A percentile compares a stretch with the other conserved stretches of the same genome.
Evolutionary conservation across 2,797 vertebrate genomes (phyloP).

Genomic region (Australoheros facetus): DNA sequence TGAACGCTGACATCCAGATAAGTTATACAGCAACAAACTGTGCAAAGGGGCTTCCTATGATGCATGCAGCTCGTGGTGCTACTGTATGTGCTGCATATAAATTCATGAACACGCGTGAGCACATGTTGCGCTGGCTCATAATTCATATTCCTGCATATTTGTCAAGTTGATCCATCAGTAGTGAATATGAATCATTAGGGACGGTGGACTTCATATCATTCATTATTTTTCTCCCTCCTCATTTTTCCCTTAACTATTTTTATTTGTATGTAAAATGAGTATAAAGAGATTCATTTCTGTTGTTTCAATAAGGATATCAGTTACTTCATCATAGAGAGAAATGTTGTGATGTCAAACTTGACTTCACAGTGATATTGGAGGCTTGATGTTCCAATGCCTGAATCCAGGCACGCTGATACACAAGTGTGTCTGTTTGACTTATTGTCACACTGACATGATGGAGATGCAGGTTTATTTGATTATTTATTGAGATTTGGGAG

Average conservation of each 20-base stretch:
- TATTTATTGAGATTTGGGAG: not conserved
- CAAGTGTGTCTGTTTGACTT: not conserved
- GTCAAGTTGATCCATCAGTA: not conserved
- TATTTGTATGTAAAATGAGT: no score
- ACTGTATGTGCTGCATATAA: not conserved
- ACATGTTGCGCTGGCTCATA: not conserved
- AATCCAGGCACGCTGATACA: not conserved
- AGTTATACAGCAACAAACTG: not conserved
- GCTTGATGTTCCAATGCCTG: not conserved
- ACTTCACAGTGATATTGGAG: not conserved
- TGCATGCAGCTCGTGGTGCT: not conserved
- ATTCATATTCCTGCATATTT: not conserved
- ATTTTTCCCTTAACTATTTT: no score
- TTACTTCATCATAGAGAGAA: not conserved
- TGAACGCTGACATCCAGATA: slow-evolving; percentile 54
- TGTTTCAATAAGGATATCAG: not conserved
- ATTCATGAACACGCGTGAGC: not conserved
- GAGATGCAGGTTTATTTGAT: not conserved
- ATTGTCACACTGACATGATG: slow-evolving; percentile 1
- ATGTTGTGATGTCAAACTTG: not conserved
- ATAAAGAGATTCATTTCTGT: no score
- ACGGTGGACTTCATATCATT: not conserved
- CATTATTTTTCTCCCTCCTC: no score
- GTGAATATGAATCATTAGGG: slow-evolving; percentile 2
- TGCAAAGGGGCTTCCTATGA: not conserved